Percentiles rank a stretch among this genome's conserved stretches.
These are phyloP conservation scores for Spinus pinus DNA, from an alignment of 2,797 vertebrate genomes.

Conservation along the genomic window DNA sequence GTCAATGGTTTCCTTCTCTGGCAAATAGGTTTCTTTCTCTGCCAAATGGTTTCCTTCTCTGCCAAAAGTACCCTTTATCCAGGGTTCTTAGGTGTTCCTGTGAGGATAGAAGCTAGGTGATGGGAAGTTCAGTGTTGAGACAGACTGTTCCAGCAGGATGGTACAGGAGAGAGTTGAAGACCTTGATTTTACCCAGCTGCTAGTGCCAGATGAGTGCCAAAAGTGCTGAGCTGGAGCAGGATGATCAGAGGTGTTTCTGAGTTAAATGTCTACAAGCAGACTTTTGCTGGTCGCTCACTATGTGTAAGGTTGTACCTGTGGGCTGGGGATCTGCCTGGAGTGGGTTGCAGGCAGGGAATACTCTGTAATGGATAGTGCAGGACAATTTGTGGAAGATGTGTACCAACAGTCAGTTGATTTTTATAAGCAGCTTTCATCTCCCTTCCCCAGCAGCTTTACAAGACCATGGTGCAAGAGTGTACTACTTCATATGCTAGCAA, in stretches of 20 bases:
- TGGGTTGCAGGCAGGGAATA: not conserved
- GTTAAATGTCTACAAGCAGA: not conserved
- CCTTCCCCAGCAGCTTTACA: constrained; percentile 13
- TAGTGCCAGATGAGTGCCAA: not conserved
- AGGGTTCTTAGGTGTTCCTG: not conserved
- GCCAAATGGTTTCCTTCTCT: not conserved
- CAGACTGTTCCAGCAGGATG: not conserved
- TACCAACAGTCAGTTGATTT: not conserved
- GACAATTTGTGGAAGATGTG: not conserved
- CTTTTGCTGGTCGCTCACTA: not conserved
- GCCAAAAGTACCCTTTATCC: not conserved
- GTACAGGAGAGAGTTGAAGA: not conserved
- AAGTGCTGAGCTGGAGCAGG: not conserved
- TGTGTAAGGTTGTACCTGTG: not conserved
- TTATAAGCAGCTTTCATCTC: constrained; percentile 8
- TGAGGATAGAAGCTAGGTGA: not conserved
- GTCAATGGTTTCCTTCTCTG: not conserved
- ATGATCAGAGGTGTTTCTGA: not conserved
- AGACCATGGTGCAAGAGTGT: not conserved
- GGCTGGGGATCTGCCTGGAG: not conserved
- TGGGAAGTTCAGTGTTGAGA: not conserved
- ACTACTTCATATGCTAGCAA: not conserved
- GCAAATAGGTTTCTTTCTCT: not conserved
- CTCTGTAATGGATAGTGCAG: not conserved
- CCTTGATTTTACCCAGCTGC: not conserved